Percentiles rank a stretch among this genome's conserved stretches.
Conservation (phyloP, 92 coral and sea anemone species). For the Heteractis magnifica region DNA sequence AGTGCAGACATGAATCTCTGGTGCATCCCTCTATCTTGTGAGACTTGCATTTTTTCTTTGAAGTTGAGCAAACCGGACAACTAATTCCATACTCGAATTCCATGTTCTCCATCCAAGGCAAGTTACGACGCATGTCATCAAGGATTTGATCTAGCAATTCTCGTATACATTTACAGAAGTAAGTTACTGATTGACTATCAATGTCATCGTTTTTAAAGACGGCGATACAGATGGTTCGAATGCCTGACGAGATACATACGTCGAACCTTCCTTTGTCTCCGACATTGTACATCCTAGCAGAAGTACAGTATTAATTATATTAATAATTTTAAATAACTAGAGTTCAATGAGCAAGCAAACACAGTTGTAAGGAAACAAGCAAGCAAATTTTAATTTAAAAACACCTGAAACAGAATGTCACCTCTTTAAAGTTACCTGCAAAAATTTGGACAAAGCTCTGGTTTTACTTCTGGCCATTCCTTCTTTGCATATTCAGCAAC, state of each 20-base stretch:
- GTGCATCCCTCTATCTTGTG: neutral
- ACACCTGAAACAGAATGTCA: too few species aligned
- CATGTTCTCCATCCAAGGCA: neutral
- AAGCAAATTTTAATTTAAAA: too few species aligned
- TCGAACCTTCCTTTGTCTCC: neutral
- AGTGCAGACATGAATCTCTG: conserved; percentile 1
- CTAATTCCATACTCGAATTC: neutral
- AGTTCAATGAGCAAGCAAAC: too few species aligned
- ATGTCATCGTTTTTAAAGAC: neutral
- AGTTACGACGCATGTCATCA: neutral
- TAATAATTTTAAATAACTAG: too few species aligned
- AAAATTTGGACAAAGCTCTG: too few species aligned
- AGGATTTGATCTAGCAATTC: neutral
- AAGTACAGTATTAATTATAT: too few species aligned
- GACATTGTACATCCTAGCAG: neutral
- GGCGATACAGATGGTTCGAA: neutral
- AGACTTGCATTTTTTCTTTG: neutral
- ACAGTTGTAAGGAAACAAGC: too few species aligned
- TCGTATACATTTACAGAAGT: neutral
- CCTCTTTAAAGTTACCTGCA: too few species aligned
- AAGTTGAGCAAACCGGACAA: neutral
- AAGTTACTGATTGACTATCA: neutral
- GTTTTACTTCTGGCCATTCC: too few species aligned
- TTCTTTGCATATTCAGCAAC: too few species aligned
- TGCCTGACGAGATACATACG: neutral